Base-by-base conservation (phyloP, 2,113 vertebrate genomes). In the Myocastor coypus region DNA sequence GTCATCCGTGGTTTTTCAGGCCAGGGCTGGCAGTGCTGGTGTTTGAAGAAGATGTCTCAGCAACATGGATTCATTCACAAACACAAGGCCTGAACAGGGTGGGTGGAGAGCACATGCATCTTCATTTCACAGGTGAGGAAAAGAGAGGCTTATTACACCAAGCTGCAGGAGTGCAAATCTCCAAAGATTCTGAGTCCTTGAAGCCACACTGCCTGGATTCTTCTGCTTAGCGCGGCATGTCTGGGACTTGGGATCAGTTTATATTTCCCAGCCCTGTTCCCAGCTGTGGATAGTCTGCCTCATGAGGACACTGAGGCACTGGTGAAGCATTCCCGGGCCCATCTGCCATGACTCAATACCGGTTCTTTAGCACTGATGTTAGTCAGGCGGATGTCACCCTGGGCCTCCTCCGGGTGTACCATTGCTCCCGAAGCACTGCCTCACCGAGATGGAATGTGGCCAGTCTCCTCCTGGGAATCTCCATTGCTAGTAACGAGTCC, bases 361-460 rank as follows among this genome's bases (percentile, higher is more conserved):
- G 63, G 91, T 92, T 73, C 87, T 22, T 50, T 93, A 93, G 91
- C 89, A 71, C 87, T 89, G 66, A 94, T 30, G 9, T 26, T 7
- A 68, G 26, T 46, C 73, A 78, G 3, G 37, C 7, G n/a, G 57
- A 52, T 24, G 63, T 87, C 93, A 81, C 57, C 68, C 37, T 28
- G 81, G 40, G 42, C 50, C n/a, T 30, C 63, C 55, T 87, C 55
- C 10, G 3, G 66, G 46, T 11, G 19, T 66, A 42, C n/a, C 6
- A 37, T 32, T 34, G 77, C 64, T 46, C 66, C 50, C 3, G 32
- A 40, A n/a, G 50, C 68, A 86, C 61, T 83, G 40, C 89, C 94
- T 97, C 95, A 96, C 80, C 59, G 13, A 42, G 68, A 91, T 87
- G 89, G 95, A 96, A 97, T 95, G 93, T 26, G 14, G 37, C 26